These are phyloP conservation scores for Elanus axillaris DNA, from an alignment of 2,113 vertebrate genomes.

Conservation along the genomic window DNA sequence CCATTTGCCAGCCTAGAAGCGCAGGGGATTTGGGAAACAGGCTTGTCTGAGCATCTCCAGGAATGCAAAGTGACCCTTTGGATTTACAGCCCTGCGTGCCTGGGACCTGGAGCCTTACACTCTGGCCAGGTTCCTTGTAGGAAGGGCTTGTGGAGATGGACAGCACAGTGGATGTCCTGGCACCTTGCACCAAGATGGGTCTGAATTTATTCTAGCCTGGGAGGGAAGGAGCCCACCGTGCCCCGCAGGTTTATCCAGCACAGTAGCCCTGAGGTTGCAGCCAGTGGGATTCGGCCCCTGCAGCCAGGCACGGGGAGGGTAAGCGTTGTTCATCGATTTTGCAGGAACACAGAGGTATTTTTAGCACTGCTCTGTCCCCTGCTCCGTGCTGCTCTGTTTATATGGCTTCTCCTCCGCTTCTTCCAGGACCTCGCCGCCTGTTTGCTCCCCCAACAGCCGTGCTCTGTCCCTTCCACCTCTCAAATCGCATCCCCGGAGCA, in stretches of 20 bases:
- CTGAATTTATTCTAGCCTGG: background rate
- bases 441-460: background rate
- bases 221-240: background rate
- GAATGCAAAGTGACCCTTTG: background rate
- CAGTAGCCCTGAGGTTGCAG: constrained; percentile 17
- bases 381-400: background rate
- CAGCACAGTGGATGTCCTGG: background rate
- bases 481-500: background rate
- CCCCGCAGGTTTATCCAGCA: rapidly evolving
- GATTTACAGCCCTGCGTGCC: background rate
- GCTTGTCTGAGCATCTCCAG: background rate
- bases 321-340: constrained; percentile 54
- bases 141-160: background rate
- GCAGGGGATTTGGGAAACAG: too few relatives aligned
- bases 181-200: background rate
- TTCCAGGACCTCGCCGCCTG: background rate
- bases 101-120: background rate
- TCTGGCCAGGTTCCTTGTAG: background rate
- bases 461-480: background rate
- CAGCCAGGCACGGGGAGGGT: background rate
- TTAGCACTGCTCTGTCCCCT: background rate
- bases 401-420: background rate
- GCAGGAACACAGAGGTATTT: constrained; percentile 58
- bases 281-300: background rate
- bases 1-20: background rate